Evolutionary conservation across 2,797 vertebrate species (phyloP).

Genomic region (Lagorchestes hirsutus): DNA sequence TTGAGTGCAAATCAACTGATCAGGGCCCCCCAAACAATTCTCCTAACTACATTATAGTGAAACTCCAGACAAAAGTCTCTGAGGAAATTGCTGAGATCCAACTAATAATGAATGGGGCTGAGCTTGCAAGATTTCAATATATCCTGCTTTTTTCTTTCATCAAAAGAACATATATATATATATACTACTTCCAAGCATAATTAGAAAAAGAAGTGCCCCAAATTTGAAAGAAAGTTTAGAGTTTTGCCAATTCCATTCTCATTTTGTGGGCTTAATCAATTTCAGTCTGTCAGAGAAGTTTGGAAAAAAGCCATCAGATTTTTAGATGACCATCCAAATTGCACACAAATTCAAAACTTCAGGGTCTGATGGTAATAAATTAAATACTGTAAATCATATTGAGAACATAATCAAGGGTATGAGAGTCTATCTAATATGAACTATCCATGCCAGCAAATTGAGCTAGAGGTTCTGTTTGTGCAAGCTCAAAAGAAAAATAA

Average conservation of each 20-base stretch:
- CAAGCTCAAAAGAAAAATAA: conserved; percentile 49
- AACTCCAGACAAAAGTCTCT: neutral
- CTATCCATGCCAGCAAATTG: conserved; percentile 4
- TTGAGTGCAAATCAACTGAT: neutral
- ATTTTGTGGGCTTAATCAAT: conserved; percentile 23
- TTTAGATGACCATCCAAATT: neutral
- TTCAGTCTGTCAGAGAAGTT: conserved; percentile 43
- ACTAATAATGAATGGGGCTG: conserved; percentile 4
- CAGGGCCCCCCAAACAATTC: neutral
- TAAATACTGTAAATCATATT: conserved; percentile 28
- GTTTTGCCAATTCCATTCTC: neutral
- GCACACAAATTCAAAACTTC: conserved; percentile 35
- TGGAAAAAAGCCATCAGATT: neutral
- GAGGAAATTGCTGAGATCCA: conserved; percentile 33
- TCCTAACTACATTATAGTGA: neutral
- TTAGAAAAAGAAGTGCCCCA: conserved; percentile 27
- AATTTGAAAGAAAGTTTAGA: conserved; percentile 31
- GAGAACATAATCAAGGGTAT: conserved; percentile 41
- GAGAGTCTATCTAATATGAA: conserved; percentile 44
- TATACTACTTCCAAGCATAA: neutral
- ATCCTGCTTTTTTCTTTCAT: conserved; percentile 18
- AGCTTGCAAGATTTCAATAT: conserved; percentile 40
- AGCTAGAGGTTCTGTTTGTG: conserved; percentile 24
- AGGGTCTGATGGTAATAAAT: conserved; percentile 35
- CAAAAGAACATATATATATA: neutral